Base-by-base conservation (phyloP, 1,140 invertebrate genomes). In the Amyelois transitella region DNA sequence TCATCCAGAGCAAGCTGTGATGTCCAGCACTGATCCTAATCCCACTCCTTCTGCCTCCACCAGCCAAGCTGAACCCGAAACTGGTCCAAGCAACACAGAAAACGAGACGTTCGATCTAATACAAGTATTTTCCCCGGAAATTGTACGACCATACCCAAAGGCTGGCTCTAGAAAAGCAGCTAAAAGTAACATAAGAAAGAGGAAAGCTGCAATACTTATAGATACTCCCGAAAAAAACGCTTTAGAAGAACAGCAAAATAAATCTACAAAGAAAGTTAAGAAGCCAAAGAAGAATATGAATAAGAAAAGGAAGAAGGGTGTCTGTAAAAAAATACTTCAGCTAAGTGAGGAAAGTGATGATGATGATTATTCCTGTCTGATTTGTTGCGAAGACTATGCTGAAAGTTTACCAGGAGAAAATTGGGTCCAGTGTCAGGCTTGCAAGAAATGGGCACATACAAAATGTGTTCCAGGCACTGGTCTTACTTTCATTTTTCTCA, bases 251-350 rank as follows among this genome's bases (percentile, higher is more conserved):
- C 38, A 69, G 52, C 52, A 65, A 66, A 55, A 56, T 48, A 62
- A 58, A 60, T 60, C 48, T 6, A 55, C 18, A 49, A 58, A 69
- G 55, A 69, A 64, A 59, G 45, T 56, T 59, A 68, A 63, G 21
- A 62, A 69, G 50, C 12, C 22, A 69, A 69, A 59, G 57, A 55
- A 59, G 53, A 60, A 61, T 20, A 56, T 58, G n/a, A 51, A 44
- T 55, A 61, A 62, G 50, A 58, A 38, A 38, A 55, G 10, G 43
- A 54, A 58, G 56, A 66, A 66, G 51, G 18, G 58, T 53, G 60
- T 63, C 38, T 49, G 47, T 55, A 64, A 69, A 69, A 60, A 66
- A 69, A 56, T 65, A 63, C 52, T 73, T 43, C 58, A 72, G 51
- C 64, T 60, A 54, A 72, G 60, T 61, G 60, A 64, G n/a, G 59